Evolutionary conservation across 2,113 vertebrate species (phyloP).

Genomic region (human): DNA sequence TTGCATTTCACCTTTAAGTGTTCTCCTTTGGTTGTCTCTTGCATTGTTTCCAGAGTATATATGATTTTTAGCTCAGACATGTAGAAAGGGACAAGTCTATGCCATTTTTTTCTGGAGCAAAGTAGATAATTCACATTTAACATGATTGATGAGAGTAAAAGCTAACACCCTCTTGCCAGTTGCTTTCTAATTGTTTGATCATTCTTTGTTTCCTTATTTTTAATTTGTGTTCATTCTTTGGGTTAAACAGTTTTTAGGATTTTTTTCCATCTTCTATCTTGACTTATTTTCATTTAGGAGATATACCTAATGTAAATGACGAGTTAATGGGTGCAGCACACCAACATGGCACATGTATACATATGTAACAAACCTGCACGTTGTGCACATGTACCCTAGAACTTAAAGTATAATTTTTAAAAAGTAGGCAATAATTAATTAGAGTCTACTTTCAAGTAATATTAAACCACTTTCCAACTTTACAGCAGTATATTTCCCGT

Average conservation of each 20-base stretch:
- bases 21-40: no score
- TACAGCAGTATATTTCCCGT: not conserved
- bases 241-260: not conserved
- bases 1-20: not conserved
- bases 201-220: not conserved
- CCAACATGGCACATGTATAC: no score
- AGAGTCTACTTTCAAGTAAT: not conserved
- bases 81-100: not conserved
- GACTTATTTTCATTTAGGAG: not conserved
- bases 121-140: not conserved
- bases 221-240: not conserved
- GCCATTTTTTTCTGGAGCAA: not conserved
- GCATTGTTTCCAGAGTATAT: not conserved
- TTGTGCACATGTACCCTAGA: no score
- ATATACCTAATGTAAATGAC: no score
- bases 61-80: no score
- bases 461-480: not conserved
- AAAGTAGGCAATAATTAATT: not conserved
- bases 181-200: not conserved
- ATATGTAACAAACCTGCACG: no score
- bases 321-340: no score
- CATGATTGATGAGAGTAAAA: not conserved
- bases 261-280: not conserved
- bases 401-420: no score
- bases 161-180: not conserved